Percentiles rank a stretch among this genome's conserved stretches.
Evolutionary conservation across 2,888 invertebrate genomes (phyloP).

Genomic region (Chalcosyrphus nemorum): DNA sequence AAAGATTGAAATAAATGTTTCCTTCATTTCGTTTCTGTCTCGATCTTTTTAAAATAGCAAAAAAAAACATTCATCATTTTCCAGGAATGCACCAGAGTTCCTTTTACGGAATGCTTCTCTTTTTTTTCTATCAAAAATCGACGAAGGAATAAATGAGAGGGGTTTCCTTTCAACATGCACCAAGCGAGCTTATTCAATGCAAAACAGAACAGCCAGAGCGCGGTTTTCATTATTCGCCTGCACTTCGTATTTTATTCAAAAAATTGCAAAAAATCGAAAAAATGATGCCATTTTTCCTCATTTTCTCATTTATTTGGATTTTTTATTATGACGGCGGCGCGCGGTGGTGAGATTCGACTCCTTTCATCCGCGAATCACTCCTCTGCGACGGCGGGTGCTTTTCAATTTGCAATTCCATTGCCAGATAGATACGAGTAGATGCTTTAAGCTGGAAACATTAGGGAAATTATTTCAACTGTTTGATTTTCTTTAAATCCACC

Average conservation of each 20-base stretch:
- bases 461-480: constrained; percentile 8
- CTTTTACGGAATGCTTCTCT: background rate
- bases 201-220: background rate
- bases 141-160: background rate
- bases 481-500: background rate
- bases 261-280: background rate
- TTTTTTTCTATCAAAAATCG: background rate
- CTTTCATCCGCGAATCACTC: background rate
- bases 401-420: constrained; percentile 11
- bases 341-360: background rate
- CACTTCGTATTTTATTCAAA: constrained; percentile 4
- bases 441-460: constrained; percentile 21
- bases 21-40: background rate
- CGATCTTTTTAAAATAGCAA: background rate
- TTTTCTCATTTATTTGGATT: constrained; percentile 31
- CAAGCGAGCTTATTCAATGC: constrained; percentile 14
- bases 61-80: background rate
- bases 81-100: background rate
- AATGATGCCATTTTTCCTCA: constrained; percentile 10
- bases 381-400: background rate
- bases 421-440: too few relatives aligned
- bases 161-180: constrained; percentile 12
- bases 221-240: constrained; percentile 28
- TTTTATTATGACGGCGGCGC: constrained; percentile 35
- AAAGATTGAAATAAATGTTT: constrained; percentile 1